Evolutionary conservation across 2,888 invertebrate species (phyloP), one percentile per base, ranked within the genome.

Genomic region (Atrina japonica): DNA sequence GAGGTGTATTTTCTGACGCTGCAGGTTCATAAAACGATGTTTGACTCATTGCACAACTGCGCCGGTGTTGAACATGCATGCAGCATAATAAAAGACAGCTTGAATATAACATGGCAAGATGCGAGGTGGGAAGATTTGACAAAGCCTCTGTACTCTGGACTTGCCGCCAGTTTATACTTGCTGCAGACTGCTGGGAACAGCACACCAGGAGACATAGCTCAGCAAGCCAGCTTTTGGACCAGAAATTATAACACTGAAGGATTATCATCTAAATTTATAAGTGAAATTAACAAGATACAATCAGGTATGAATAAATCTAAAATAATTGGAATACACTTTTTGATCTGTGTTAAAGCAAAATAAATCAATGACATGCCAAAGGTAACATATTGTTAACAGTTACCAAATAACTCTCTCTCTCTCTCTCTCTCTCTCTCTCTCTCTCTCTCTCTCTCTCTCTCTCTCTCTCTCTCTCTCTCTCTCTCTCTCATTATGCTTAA

Each of bases 61-160:
- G n/a, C 21, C 9, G 35, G 30, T 5, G 11, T 40, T 0, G 27
- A 30, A 41, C 5, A 35, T n/a, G 18, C 47, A 40, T 69, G 69
- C 27, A 14, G 45, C 11, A 7, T 9, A 7, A 69, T 69, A 9
- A 14, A 45, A 6, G 29, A 49, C 0, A 49, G 52, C 2, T 53
- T 69, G 3, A 14, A 47, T 25, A 64, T 69, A 11, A 29, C 23
- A 9, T 69, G 69, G 69, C 30, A 40, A 11, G 35, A 18, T 18
- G 56, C 49, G 3, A 23, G 14, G 18, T 69, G 69, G 69, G 21
- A 23, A 2, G 69, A 69, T 23, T 49, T 69, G 16, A 27, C 41
- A 14, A 69, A 69, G 30, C 69, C 69, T 16, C 56, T 69, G 49
- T 69, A 69, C 41, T 69, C 69, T 16, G 69, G 68, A 14, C 25